phyloP scores from a whole-genome alignment of 64 coral and sea anemone species.

The Exaiptasia diaphana region DNA sequence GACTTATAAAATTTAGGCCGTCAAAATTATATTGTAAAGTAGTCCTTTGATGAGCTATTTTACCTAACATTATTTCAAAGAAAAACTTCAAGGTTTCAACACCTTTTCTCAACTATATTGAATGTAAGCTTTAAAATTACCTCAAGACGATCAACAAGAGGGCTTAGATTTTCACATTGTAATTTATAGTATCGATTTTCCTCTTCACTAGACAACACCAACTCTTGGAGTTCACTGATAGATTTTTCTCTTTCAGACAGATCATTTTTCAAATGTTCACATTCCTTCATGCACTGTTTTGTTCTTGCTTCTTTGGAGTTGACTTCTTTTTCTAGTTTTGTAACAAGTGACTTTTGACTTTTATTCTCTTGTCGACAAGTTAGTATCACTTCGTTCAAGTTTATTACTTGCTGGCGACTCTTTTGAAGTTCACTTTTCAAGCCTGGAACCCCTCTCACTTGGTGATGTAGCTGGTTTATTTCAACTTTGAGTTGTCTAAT shows the following conservation, averaged over 20 bases:
- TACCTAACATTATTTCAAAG: too few relatives aligned
- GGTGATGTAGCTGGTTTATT: conserved; percentile 57
- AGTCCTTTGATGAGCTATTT: too few relatives aligned
- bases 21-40: too few relatives aligned
- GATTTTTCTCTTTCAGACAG: conserved; percentile 3
- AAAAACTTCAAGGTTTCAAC: too few relatives aligned
- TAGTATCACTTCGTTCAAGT: conserved; percentile 39
- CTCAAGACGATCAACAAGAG: background rate
- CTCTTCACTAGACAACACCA: too few relatives aligned
- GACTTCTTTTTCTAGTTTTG: conserved; percentile 55
- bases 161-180: background rate
- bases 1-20: too few relatives aligned
- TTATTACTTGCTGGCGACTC: conserved; percentile 55
- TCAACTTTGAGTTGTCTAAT: conserved; percentile 34
- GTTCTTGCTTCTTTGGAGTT: conserved; percentile 1
- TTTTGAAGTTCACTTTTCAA: conserved; percentile 67
- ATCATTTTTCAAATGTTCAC: background rate
- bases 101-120: too few relatives aligned
- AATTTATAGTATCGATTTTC: background rate
- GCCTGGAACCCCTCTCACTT: conserved; percentile 59
- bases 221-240: background rate
- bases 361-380: conserved; percentile 47
- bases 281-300: background rate
- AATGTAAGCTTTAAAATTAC: background rate
- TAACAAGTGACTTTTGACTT: conserved; percentile 2